These are phyloP conservation scores for Tetramorium bicarinatum DNA, from an alignment of 2,888 invertebrate species.

Conservation along the genomic window DNA sequence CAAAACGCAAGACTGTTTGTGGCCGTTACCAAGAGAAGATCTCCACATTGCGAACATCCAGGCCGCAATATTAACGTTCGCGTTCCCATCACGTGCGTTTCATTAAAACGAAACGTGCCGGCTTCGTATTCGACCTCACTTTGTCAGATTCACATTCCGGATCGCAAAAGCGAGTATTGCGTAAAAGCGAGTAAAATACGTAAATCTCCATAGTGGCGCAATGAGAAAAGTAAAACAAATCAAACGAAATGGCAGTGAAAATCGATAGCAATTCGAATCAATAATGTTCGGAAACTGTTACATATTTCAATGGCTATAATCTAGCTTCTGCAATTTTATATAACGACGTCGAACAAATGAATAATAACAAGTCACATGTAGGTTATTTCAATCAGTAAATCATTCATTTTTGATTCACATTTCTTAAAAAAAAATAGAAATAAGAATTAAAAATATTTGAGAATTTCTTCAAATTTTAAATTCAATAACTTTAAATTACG, in stretches of 20 bases:
- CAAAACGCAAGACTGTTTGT: constrained; percentile 30
- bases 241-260: neutral
- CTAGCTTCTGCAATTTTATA: neutral
- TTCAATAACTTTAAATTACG: neutral
- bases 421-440: neutral
- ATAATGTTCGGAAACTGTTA: neutral
- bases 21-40: constrained; percentile 20
- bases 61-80: constrained; percentile 50
- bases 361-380: neutral
- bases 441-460: neutral
- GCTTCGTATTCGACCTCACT: constrained; percentile 10
- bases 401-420: neutral
- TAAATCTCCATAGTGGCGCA: neutral
- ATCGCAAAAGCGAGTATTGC: constrained; percentile 22
- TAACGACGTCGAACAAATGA: neutral
- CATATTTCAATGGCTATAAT: neutral
- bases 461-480: neutral
- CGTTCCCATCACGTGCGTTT: constrained; percentile 60
- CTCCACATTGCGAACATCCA: constrained; percentile 25
- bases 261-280: constrained; percentile 3
- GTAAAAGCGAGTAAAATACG: constrained; percentile 20
- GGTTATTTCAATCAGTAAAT: neutral
- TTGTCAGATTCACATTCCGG: constrained; percentile 15
- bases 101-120: constrained; percentile 63
- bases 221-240: constrained; percentile 25